A percentile compares a stretch with the other conserved stretches of the same genome.
Conservation (phyloP, 2,888 invertebrate genomes). For the Heliconius charithonia region DNA sequence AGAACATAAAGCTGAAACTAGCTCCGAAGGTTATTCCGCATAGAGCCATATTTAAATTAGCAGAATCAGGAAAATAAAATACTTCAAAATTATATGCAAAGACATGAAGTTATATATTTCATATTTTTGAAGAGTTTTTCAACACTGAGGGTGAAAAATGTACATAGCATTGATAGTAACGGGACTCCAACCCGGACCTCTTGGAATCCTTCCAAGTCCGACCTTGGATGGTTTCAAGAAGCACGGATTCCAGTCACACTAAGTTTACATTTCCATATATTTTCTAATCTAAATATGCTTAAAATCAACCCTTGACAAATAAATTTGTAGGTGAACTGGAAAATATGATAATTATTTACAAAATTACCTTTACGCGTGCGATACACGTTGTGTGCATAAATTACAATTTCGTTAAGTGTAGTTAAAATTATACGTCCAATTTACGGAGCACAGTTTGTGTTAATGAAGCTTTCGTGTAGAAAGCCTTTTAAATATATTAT, state of each 20-base stretch:
- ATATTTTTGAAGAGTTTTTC: too few species aligned
- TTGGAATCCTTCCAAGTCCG: too few species aligned
- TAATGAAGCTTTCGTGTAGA: neutral
- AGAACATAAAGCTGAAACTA: too few species aligned
- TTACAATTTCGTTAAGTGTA: neutral
- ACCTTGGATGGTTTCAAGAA: too few species aligned
- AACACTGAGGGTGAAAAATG: too few species aligned
- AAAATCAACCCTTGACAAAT: neutral
- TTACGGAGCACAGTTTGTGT: neutral
- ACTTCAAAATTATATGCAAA: neutral
- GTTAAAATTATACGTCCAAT: constrained; percentile 2
- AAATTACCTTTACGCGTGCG: neutral
- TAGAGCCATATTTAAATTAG: neutral
- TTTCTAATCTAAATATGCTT: neutral
- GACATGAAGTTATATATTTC: too few species aligned
- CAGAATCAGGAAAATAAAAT: neutral
- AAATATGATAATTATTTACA: constrained; percentile 1
- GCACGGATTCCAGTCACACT: too few species aligned
- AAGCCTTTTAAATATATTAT: neutral
- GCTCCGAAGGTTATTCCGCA: too few species aligned
- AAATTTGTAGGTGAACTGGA: neutral
- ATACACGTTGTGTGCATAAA: neutral
- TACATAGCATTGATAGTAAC: too few species aligned
- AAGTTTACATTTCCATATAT: too few species aligned
- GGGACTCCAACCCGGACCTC: too few species aligned